Percentiles rank a stretch among this genome's conserved stretches.
phyloP scores from a whole-genome alignment of 2,888 invertebrate species.

The Cantharis nigra region DNA sequence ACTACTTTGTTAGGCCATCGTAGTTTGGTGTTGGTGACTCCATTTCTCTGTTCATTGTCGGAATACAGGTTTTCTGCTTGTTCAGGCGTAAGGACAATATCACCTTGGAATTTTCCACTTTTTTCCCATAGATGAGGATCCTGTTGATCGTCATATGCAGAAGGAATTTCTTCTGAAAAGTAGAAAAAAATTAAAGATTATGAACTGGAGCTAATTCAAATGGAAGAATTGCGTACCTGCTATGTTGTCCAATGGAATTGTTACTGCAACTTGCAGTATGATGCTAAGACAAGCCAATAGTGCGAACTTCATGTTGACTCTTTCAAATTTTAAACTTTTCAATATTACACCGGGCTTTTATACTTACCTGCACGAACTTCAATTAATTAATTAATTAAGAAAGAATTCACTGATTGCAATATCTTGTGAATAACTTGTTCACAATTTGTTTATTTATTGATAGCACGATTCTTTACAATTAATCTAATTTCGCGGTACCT shows the following conservation, averaged over 20 bases:
- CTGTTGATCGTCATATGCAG: background rate
- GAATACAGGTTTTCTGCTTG: background rate
- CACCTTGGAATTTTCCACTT: conserved; percentile 22
- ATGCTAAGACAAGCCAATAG: background rate
- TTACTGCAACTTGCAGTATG: background rate
- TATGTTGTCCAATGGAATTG: background rate
- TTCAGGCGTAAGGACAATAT: conserved; percentile 7
- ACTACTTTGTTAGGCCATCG: conserved; percentile 6
- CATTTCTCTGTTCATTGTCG: background rate
- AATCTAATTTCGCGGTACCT: no score
- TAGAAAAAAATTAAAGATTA: no score
- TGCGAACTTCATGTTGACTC: background rate
- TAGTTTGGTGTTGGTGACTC: background rate
- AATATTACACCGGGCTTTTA: background rate
- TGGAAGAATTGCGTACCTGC: background rate
- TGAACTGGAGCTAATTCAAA: no score
- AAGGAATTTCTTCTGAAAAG: no score
- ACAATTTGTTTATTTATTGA: no score
- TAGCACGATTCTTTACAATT: no score
- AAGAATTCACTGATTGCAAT: background rate
- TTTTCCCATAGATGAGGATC: conserved; percentile 8
- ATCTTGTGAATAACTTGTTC: background rate
- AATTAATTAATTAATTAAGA: background rate
- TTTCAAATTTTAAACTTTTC: background rate
- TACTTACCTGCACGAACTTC: background rate